phyloP scores from a whole-genome alignment of 2,797 vertebrate genomes.

The Rhinatrema bivittatum region DNA sequence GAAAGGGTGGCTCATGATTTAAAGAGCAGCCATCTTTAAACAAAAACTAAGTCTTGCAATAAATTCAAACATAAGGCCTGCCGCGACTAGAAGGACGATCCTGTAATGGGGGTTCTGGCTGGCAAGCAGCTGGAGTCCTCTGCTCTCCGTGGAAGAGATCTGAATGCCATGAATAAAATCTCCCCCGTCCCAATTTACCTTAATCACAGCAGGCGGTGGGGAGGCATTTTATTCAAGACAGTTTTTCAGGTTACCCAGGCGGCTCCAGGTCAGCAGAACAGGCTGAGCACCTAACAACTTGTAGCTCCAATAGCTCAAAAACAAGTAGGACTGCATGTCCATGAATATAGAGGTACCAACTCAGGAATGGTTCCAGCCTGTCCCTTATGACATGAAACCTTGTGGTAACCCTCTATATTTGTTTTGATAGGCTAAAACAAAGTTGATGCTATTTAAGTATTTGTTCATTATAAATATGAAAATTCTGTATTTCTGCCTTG shows the following conservation, averaged over 20 bases:
- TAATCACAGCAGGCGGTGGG: too few species aligned
- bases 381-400: too few species aligned
- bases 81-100: neutral
- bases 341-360: neutral
- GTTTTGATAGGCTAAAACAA: too few species aligned
- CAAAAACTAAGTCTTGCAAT: neutral
- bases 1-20: neutral
- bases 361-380: neutral
- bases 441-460: too few species aligned
- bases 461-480: too few species aligned
- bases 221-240: too few species aligned
- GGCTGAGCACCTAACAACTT: too few species aligned
- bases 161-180: neutral
- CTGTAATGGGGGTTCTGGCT: neutral
- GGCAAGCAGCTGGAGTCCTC: neutral
- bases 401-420: too few species aligned
- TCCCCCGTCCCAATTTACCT: neutral
- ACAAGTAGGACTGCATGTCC: neutral
- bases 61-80: neutral
- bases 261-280: too few species aligned
- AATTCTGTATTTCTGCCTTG: too few species aligned
- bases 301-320: neutral
- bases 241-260: too few species aligned
- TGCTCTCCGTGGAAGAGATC: too few species aligned
- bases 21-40: neutral